A percentile compares a stretch with the other conserved stretches of the same genome.
These are phyloP conservation scores for Nipponia nippon DNA, from an alignment of 2,113 vertebrate genomes.

Conservation along the genomic window DNA sequence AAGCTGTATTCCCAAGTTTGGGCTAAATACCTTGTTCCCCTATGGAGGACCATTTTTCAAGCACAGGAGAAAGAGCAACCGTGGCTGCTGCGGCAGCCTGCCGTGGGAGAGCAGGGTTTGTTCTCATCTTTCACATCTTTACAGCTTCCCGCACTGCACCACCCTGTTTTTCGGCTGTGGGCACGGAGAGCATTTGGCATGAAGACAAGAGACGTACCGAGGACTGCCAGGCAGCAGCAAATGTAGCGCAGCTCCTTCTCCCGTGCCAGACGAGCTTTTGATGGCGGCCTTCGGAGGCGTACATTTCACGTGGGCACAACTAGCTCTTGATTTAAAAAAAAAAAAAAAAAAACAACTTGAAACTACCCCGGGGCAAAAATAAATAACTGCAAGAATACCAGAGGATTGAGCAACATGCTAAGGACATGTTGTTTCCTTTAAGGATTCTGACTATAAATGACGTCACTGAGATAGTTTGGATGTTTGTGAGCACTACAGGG, in stretches of 20 bases:
- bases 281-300: neutral
- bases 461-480: conserved; percentile 43
- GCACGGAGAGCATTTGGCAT: neutral
- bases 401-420: conserved; percentile 50
- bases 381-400: neutral
- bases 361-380: neutral
- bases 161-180: neutral
- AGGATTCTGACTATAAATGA: conserved; percentile 28
- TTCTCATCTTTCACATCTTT: neutral
- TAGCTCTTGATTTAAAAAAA: neutral
- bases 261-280: neutral
- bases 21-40: neutral
- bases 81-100: neutral
- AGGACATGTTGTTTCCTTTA: conserved; percentile 50
- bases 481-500: conserved; percentile 29
- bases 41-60: neutral
- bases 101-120: neutral
- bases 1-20: neutral
- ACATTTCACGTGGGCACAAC: neutral
- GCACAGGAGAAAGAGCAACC: neutral
- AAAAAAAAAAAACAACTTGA: neutral
- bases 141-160: neutral
- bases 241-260: neutral
- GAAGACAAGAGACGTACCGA: neutral
- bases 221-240: neutral